Evolutionary conservation across 2,797 vertebrate species (phyloP).

Genomic region (Choloepus didactylus): DNA sequence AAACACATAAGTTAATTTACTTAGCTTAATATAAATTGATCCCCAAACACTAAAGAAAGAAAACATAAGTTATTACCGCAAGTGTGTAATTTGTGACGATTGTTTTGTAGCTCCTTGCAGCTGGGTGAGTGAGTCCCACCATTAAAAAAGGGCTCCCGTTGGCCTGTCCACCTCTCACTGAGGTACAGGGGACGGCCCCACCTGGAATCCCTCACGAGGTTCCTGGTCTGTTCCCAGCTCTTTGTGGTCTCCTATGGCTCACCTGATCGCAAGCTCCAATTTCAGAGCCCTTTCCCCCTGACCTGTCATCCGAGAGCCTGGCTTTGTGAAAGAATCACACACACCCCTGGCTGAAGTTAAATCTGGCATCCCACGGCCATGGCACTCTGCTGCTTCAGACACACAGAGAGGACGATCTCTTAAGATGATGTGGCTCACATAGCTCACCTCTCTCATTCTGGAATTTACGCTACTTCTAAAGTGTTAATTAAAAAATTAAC

Average conservation of each 20-base stretch:
- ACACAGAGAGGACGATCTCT: rapidly evolving
- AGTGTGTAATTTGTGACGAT: neutral
- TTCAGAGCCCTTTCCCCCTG: neutral
- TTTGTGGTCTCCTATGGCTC: neutral
- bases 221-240: neutral
- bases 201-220: neutral
- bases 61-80: neutral
- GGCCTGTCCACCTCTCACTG: rapidly evolving
- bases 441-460: neutral
- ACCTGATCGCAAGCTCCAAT: neutral
- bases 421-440: neutral
- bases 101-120: too few species aligned
- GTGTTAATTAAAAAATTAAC: too few species aligned
- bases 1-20: neutral
- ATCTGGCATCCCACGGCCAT: neutral
- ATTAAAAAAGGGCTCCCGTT: rapidly evolving
- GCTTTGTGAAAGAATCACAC: neutral
- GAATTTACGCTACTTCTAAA: neutral
- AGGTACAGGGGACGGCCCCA: too few species aligned
- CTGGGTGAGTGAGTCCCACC: too few species aligned
- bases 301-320: rapidly evolving
- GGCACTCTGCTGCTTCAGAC: neutral
- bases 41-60: neutral
- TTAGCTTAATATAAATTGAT: neutral
- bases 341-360: rapidly evolving